Base-by-base conservation (phyloP, 1,140 invertebrate species). In the Ceratina calcarata region DNA sequence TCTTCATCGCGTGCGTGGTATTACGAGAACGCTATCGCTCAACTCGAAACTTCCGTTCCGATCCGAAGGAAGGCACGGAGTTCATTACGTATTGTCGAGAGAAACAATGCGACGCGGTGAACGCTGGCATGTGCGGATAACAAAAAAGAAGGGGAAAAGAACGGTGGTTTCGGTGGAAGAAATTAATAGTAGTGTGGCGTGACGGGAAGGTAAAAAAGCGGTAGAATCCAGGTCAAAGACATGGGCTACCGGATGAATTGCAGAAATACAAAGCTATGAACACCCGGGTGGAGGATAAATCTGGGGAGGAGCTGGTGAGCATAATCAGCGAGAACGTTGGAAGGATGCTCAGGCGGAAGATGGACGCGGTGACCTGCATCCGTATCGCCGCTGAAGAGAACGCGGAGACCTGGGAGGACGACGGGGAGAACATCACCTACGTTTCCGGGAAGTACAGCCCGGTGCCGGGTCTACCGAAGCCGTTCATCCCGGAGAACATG, bases 351-450 rank as follows among this genome's bases (percentile, higher is more conserved):
- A 94, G 95, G 57, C 94, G 96, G 69, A 98, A 97, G 94, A 97
- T 97, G 93, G 96, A 97, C 82, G 96, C 97, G 27, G 95, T 97
- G 61, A 95, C 96, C 93, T 96, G 96, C 84, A 96, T 97, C 78
- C 94, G 95, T 78, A 94, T 95, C 62, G 94, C 93, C 58, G 96
- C 96, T 1, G 96, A 97, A 90, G 87, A 92, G 1, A 86, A 94
- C 27, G 94, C 95, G 1, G 94, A 95, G 89, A 91, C 94, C 57
- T 96, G 95, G 86, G 93, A 94, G 66, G 92, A 62, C 20, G 55
- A 77, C 0, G 60, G 84, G 13, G 68, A 89, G 0, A 93, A 93
- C 82, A 93, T 94, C 51, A 90, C 94, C 0, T 97, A 97, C 87
- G 95, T 95, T 81, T 97, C 95, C 18, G 94, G 96, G 7, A 97